These are phyloP conservation scores for Thermophis baileyi DNA, from an alignment of 2,113 vertebrate species.

Conservation along the genomic window DNA sequence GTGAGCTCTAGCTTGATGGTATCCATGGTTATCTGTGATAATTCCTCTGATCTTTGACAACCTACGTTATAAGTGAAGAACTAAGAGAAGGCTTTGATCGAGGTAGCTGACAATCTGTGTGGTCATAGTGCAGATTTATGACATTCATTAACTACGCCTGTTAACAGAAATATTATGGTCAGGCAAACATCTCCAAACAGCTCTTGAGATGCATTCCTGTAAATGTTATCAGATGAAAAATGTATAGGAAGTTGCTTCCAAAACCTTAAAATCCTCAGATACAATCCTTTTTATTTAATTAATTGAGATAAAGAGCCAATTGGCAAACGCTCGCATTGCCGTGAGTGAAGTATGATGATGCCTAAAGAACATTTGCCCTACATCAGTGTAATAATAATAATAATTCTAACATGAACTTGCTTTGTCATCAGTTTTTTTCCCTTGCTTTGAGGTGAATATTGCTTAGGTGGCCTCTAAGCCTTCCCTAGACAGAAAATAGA, in stretches of 20 bases:
- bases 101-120: not conserved
- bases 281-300: not conserved
- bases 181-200: not conserved
- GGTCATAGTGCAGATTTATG: not conserved
- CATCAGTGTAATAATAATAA: slow-evolving; percentile 2
- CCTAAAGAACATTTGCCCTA: not conserved
- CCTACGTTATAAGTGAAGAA: not conserved
- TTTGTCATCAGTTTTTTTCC: slow-evolving; percentile 3
- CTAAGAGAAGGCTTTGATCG: not conserved
- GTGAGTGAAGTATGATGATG: not conserved
- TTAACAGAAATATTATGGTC: not conserved
- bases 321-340: not conserved
- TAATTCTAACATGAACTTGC: not conserved
- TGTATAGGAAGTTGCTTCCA: not conserved
- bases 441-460: not conserved
- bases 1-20: not conserved
- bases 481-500: not conserved
- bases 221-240: too few species aligned
- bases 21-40: not conserved
- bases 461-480: not conserved
- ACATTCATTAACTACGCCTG: not conserved
- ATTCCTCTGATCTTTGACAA: not conserved
- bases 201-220: not conserved
- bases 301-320: not conserved
- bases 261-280: not conserved